Base-by-base conservation (phyloP, 2,113 vertebrate genomes). In the Coracopsis vasa region DNA sequence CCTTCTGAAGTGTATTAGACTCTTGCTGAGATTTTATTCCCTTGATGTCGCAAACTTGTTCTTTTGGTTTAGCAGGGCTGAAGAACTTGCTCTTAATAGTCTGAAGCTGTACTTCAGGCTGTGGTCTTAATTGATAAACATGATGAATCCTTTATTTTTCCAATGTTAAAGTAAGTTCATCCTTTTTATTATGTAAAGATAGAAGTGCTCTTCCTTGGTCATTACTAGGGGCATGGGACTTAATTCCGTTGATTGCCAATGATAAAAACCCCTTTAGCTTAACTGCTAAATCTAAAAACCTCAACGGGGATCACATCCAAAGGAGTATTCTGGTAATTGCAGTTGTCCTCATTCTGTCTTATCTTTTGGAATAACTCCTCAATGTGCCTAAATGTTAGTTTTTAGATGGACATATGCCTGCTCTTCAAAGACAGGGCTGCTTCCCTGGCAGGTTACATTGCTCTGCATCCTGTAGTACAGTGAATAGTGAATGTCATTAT, bases 201-300 rank as follows among this genome's bases (percentile, higher is more conserved):
- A 56, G 29, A 71, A 51, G 19, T 19, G 3, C 5, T 93, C 23
- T 77, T 91, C 23, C 41, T 65, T 79, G 50, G 45, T 8, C 28
- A 10, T 72, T 88, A 37, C 33, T 93, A 50, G 58, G 58, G 19
- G 10, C 37, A 53, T 37, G 27, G n/a, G 15, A 61, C 58, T 82
- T 81, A 81, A 73, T 82, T 93, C 60, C 33, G 13, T 44, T 60
- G n/a, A 85, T 74, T 91, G 28, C 27, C 61, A 66, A 14, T 94
- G 84, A 77, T 96, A 53, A 95, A 78, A 81, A 90, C 27, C 21
- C 2, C 17, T 86, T 93, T 65, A 90, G 39, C 50, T 42, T 94
- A 79, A 28, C 47, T 88, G 79, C 90, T 88, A 87, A 91, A 78
- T 94, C 18, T 88, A 81, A 41, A 37, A 97, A 94, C 86, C 82